Percentiles rank a stretch among this genome's conserved stretches.
Evolutionary conservation across 2,797 vertebrate genomes (phyloP).

Genomic region (Spheniscus humboldti): DNA sequence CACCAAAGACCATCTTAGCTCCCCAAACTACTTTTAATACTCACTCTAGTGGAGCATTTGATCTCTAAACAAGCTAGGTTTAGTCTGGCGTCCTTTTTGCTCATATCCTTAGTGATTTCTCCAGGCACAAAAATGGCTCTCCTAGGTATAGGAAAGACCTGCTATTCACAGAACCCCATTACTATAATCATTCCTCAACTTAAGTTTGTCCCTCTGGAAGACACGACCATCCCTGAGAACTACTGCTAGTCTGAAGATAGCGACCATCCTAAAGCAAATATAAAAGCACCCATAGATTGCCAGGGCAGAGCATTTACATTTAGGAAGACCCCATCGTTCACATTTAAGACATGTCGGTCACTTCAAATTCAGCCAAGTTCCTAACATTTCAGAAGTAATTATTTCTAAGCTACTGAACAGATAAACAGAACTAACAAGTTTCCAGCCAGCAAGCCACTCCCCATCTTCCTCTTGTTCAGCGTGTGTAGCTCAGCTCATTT

Average conservation of each 20-base stretch:
- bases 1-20: neutral
- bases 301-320: neutral
- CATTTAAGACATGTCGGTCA: neutral
- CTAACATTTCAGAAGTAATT: neutral
- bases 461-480: neutral
- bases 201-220: neutral
- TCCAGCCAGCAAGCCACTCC: slow-evolving; percentile 16
- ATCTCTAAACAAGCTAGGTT: neutral
- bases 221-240: neutral
- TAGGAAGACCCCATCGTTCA: neutral
- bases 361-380: neutral
- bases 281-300: neutral
- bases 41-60: neutral
- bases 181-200: neutral
- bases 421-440: slow-evolving; percentile 16
- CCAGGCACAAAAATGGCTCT: neutral
- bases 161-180: neutral
- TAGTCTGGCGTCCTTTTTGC: neutral
- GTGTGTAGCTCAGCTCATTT: slow-evolving; percentile 1
- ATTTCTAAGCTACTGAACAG: neutral
- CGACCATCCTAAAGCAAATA: neutral
- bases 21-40: neutral
- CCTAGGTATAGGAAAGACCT: neutral
- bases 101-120: neutral
- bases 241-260: neutral